Conservation (phyloP, 2,888 invertebrate genomes). For the Brachypalpus laphriformis region DNA sequence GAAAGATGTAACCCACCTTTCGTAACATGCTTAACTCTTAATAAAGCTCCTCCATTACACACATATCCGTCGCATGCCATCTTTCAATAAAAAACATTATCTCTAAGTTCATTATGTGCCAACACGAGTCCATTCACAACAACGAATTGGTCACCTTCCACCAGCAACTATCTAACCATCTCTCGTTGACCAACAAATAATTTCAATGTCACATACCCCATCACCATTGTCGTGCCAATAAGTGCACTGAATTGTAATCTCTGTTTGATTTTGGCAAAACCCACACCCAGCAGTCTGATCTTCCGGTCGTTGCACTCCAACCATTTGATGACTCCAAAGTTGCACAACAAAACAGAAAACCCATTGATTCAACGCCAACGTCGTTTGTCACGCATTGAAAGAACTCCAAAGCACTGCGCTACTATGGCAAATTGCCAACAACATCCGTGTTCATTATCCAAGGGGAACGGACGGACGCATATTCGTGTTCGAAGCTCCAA, state of each 20-base stretch:
- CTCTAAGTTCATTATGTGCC: not conserved
- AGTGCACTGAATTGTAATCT: conserved; percentile 51
- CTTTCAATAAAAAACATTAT: not conserved
- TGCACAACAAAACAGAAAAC: conserved; percentile 61
- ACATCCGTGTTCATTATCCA: conserved; percentile 66
- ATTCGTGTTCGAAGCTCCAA: conserved; percentile 41
- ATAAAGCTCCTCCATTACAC: not conserved
- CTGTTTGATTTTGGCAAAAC: conserved; percentile 31
- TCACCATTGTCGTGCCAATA: conserved; percentile 5
- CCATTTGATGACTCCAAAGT: conserved; percentile 35
- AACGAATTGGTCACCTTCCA: conserved; percentile 13
- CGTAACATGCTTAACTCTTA: not conserved
- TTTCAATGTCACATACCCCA: conserved; percentile 57
- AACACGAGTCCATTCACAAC: conserved; percentile 6
- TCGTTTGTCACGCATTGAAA: conserved; percentile 54
- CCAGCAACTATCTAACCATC: not conserved
- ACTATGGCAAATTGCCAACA: conserved; percentile 61
- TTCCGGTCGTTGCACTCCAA: conserved; percentile 60
- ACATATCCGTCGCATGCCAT: not conserved
- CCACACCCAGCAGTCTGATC: conserved; percentile 39
- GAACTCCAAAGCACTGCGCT: conserved; percentile 55
- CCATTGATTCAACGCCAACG: conserved; percentile 36
- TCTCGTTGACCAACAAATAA: conserved; percentile 48
- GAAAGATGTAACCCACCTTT: not conserved
- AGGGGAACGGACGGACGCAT: not conserved